Conservation (phyloP, 1,140 invertebrate genomes). For the Leptopilina boulardi region DNA sequence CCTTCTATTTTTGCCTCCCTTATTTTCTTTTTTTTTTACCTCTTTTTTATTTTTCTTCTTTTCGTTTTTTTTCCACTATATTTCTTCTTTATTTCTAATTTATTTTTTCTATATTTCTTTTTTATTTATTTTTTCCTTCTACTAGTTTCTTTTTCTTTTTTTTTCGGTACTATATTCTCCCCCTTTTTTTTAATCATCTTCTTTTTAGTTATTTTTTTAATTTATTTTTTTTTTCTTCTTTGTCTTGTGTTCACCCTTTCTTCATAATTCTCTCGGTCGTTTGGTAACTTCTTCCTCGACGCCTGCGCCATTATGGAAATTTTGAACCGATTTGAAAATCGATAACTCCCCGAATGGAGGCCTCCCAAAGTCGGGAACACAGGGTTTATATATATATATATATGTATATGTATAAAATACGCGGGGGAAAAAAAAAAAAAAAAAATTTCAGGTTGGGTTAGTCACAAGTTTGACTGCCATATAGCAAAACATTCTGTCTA, state of each 20-base stretch:
- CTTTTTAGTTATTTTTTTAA: constrained; percentile 28
- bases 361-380: constrained; percentile 3
- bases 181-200: not conserved
- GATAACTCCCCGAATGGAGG: constrained; percentile 16
- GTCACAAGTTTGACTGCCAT: constrained; percentile 29
- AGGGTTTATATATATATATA: not conserved
- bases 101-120: not conserved
- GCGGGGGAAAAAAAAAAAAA: not conserved
- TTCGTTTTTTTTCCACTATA: constrained; percentile 3
- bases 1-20: constrained; percentile 47
- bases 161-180: not conserved
- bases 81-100: not conserved
- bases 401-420: no score
- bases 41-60: not conserved
- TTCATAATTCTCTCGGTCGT: constrained; percentile 33
- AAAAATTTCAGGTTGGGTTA: constrained; percentile 22
- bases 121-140: not conserved
- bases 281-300: constrained; percentile 19
- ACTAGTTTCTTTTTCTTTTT: not conserved
- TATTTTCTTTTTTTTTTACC: constrained; percentile 39
- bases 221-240: not conserved
- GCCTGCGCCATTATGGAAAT: constrained; percentile 40
- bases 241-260: not conserved
- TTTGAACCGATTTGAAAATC: constrained; percentile 33
- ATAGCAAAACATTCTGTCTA: constrained; percentile 26